A percentile compares a stretch with the other conserved stretches of the same genome.
These are phyloP conservation scores for Tenualosa ilisha DNA, from an alignment of 2,797 vertebrate genomes.

Conservation along the genomic window DNA sequence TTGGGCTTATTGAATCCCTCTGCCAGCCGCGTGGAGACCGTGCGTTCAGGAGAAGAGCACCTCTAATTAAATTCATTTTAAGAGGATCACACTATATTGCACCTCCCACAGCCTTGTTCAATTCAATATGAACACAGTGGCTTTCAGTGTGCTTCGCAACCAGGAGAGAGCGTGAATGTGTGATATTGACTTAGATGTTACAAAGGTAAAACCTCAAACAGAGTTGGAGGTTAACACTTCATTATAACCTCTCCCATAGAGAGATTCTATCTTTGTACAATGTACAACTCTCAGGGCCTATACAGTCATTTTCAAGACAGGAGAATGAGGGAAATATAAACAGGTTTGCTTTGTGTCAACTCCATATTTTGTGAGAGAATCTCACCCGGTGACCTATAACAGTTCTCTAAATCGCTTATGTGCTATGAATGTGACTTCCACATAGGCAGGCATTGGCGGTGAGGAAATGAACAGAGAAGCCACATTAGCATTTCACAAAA, in stretches of 20 bases:
- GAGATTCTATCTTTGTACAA: not conserved
- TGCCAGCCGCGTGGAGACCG: constrained; percentile 7
- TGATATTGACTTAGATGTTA: not conserved
- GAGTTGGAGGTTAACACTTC: not conserved
- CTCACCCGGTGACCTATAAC: not conserved
- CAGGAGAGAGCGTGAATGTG: not conserved
- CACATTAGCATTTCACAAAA: not conserved
- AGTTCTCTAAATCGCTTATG: not conserved
- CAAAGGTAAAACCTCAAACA: not conserved
- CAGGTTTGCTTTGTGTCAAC: not conserved
- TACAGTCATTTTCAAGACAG: not conserved
- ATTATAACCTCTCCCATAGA: not conserved
- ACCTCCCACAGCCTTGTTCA: not conserved
- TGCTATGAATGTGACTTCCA: not conserved
- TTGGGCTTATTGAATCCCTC: constrained; percentile 20
- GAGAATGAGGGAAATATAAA: not conserved
- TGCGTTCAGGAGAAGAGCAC: constrained; percentile 8
- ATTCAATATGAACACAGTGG: constrained; percentile 4
- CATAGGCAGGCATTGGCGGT: not conserved
- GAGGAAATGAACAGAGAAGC: not conserved
- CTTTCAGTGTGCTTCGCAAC: not conserved
- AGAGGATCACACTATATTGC: constrained; percentile 19
- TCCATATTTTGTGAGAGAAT: not conserved
- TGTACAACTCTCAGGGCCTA: not conserved
- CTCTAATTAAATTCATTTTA: constrained; percentile 26